Percentiles rank a stretch among this genome's conserved stretches.
Evolutionary conservation across 2,888 invertebrate genomes (phyloP).

Genomic region (Calameuta pallipes): DNA sequence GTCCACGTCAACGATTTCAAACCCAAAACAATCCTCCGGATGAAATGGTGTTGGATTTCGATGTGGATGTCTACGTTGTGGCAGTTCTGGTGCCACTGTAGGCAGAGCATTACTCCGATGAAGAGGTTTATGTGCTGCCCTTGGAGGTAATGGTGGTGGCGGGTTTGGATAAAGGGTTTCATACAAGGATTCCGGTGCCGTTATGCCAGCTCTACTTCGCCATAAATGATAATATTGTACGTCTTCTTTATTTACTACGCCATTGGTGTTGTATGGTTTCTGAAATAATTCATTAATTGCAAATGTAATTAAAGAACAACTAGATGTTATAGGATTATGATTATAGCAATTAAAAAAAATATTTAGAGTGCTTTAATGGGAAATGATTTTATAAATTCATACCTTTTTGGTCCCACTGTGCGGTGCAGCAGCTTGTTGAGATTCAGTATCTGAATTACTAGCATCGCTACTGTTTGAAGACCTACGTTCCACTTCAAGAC

Average conservation of each 20-base stretch:
- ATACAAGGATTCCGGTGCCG: conserved; percentile 51
- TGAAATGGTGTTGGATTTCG: conserved; percentile 71
- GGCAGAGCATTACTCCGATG: conserved; percentile 74
- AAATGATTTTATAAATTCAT: background rate
- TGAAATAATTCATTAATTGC: conserved; percentile 29
- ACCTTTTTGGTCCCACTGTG: conserved; percentile 49
- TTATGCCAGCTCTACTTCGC: conserved; percentile 60
- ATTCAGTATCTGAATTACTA: conserved; percentile 60
- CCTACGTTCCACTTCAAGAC: conserved; percentile 50
- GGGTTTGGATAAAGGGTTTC: conserved; percentile 57
- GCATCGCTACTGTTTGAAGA: conserved; percentile 58
- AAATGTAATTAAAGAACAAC: background rate
- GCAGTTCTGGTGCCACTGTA: conserved; percentile 76
- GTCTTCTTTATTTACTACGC: conserved; percentile 48
- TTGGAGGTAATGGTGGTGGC: conserved; percentile 80
- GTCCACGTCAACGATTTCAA: conserved; percentile 87
- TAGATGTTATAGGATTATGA: background rate
- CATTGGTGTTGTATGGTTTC: conserved; percentile 48
- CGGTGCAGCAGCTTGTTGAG: conserved; percentile 47
- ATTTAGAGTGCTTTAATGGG: background rate
- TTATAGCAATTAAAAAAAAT: background rate
- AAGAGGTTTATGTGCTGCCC: conserved; percentile 79
- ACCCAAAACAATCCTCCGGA: conserved; percentile 83
- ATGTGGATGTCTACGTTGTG: conserved; percentile 76
- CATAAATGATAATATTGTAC: conserved; percentile 63